phyloP scores from a whole-genome alignment of 1,140 invertebrate genomes.

The Theocolax elegans region DNA sequence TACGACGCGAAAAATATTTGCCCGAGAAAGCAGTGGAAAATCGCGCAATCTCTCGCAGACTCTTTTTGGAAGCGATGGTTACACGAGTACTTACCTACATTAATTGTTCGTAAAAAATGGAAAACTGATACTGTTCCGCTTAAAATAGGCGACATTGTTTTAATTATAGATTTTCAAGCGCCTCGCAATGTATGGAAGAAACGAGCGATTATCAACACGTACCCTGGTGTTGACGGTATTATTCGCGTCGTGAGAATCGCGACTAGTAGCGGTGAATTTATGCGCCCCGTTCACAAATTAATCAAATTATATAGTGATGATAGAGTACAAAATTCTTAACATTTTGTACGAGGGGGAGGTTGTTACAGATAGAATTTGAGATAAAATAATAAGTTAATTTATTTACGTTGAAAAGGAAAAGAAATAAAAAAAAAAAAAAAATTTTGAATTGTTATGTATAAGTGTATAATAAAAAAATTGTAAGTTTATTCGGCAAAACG shows the following conservation, averaged over 20 bases:
- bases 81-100: conserved; percentile 45
- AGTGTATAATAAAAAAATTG: too few relatives aligned
- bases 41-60: conserved; percentile 42
- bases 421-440: too few relatives aligned
- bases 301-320: not conserved
- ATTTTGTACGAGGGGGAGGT: not conserved
- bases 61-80: conserved; percentile 48
- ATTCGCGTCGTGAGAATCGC: not conserved
- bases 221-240: not conserved
- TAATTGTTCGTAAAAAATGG: conserved; percentile 39
- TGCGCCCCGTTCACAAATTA: not conserved
- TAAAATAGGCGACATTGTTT: conserved; percentile 3
- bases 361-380: too few relatives aligned
- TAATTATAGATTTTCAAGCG: not conserved
- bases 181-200: not conserved
- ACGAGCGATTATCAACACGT: not conserved
- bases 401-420: too few relatives aligned
- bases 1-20: not conserved
- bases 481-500: too few relatives aligned
- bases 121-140: not conserved
- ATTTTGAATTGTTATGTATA: too few relatives aligned
- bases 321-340: not conserved
- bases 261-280: not conserved
- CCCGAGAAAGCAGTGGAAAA: not conserved
- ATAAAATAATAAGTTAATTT: too few relatives aligned